Percentiles rank a stretch among this genome's conserved stretches.
Conservation (phyloP, 2,113 vertebrate species). For the Rattus rattus region DNA sequence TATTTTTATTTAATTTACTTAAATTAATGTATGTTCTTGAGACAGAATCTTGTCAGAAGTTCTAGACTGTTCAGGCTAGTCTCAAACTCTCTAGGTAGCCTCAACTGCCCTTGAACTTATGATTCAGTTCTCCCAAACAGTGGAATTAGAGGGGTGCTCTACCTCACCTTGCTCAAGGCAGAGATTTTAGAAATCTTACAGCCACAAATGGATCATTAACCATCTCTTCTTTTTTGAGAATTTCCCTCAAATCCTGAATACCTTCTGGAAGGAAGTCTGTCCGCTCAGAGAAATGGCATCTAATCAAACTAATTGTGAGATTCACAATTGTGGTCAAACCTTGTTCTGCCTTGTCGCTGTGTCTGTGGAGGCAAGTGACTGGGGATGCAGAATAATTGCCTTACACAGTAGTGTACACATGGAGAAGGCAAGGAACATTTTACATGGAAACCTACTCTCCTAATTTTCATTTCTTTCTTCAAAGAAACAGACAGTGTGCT, state of each 20-base stretch:
- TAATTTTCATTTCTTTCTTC: background rate
- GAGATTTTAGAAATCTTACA: background rate
- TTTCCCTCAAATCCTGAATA: background rate
- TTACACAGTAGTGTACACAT: background rate
- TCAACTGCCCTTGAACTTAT: background rate
- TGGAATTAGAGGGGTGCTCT: background rate
- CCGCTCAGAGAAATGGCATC: background rate
- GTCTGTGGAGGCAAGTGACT: background rate
- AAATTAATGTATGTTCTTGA: background rate
- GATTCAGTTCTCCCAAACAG: background rate
- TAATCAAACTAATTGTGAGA: background rate
- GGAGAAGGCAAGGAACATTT: background rate
- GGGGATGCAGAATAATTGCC: background rate
- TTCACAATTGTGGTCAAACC: background rate
- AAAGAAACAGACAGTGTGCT: background rate
- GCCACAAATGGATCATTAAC: background rate
- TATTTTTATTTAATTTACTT: background rate
- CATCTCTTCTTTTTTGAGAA: background rate
- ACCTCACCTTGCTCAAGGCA: background rate
- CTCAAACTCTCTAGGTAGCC: background rate
- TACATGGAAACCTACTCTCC: background rate
- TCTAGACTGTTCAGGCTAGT: background rate
- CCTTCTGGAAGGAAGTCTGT: background rate
- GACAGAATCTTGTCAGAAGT: background rate
- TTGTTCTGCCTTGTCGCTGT: background rate